Evolutionary conservation across 2,888 invertebrate genomes (phyloP), one percentile per base, ranked within the genome.

Genomic region (Napeogenes sylphis): DNA sequence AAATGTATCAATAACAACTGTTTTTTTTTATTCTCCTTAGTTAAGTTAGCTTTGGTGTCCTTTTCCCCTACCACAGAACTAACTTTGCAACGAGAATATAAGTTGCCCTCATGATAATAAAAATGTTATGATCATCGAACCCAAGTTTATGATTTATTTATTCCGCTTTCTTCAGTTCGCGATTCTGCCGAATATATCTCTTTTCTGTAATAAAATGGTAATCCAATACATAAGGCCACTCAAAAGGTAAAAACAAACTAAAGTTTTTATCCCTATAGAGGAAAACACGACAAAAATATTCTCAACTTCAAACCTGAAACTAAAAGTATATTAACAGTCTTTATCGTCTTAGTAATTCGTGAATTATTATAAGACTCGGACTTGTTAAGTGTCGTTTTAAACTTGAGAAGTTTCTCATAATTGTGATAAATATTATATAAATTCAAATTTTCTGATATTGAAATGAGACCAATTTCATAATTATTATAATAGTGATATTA

Each of bases 111-210:
- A 69, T 71, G 75, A 81, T 81, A 81, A 77, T 85, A 87, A 88
- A 87, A 87, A 81, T 85, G 84, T 87, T 86, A 85, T 84, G 84
- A 86, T 83, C 80, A 73, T 73, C 68, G 70, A 69, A 76, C 68
- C 74, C 75, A 76, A 81, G 73, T 85, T 85, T 79, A 84, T 81
- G 86, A 84, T 86, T 85, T 87, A 85, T 87, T 85, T 87, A 85
- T 83, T 76, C 72, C 71, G 73, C 68, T 61, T 69, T 73, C 70
- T 76, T 79, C 78, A 80, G 80, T 82, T 81, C 70, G 67, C 59
- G 74, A 75, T 73, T 77, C 74, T 66, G 69, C 66, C 64, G 67
- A 71, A 71, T 73, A 69, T 71, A 70, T 70, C 60, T 63, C 55
- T 70, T 66, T 67, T 62, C 61, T 67, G 68, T 68, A 73, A 71